Evolutionary conservation across 2,888 invertebrate genomes (phyloP), one percentile per base, ranked within the genome.

Genomic region (Drosophila flavopinicola): DNA sequence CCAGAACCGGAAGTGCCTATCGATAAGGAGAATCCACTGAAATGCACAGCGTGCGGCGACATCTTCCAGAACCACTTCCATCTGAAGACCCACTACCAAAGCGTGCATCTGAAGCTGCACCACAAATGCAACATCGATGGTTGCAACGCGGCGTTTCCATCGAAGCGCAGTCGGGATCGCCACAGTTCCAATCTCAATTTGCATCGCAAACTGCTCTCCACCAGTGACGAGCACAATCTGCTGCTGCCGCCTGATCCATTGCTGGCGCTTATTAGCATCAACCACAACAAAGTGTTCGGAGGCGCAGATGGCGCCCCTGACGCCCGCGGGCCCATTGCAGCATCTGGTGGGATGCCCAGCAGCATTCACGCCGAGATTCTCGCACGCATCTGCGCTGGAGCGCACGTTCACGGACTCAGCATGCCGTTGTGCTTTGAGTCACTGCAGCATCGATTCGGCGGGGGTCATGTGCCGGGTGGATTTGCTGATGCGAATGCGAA

Each of bases 81-180:
- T 45, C 94, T 98, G 20, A 98, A 98, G 91, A 96, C 96, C 1
- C 99, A 99, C 90, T 98, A 97, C 91, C 98, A 98, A 92, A 98
- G 97, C 91, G 96, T 97, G 7, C 98, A 99, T 91, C 94, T 98
- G 49, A 98, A 98, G 91, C 92, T 98, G 63, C 97, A 98, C 95
- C 98, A 98, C 91, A 96, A 96, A 89, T 99, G 99, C 92, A 96
- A 95, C 86, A 95, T 97, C 23, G 98, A 98, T 74, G 98, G 98
- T 1, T 99, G 99, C 90, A 96, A 96, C 91, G 98, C 98, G 0
- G 96, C 97, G 0, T 99, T 98, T 90, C 96, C 97, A 4, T 98
- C 98, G 0, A 98, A 97, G 89, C 93, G 97, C 57, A 97, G 96
- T 86, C 94, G 98, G 79, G 98, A 99, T 88, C 93, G 97, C 1